A percentile compares a stretch with the other conserved stretches of the same genome.
Evolutionary conservation across 1,140 invertebrate species (phyloP).

Genomic region (Penaeus vannamei): DNA sequence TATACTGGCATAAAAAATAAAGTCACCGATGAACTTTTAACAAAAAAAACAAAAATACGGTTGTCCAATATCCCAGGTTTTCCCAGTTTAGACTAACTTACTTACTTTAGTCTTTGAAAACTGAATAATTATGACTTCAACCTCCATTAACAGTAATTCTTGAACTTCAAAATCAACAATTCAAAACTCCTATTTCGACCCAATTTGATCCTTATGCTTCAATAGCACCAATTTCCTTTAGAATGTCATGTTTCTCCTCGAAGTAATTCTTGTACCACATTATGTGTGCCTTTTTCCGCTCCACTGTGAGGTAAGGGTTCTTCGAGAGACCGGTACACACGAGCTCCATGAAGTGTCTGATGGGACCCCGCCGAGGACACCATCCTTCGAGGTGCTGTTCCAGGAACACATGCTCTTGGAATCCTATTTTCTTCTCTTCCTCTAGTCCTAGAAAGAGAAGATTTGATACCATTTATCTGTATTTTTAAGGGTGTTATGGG

Average conservation of each 20-base stretch:
- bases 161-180: background rate
- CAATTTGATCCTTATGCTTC: background rate
- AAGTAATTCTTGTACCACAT: conserved; percentile 95
- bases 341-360: conserved; percentile 97
- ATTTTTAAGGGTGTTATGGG: background rate
- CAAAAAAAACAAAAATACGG: no score
- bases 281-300: conserved; percentile 92
- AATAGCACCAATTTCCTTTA: conserved; percentile 67
- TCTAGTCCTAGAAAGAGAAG: conserved; percentile 78
- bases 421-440: conserved; percentile 85
- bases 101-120: no score
- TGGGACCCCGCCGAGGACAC: conserved; percentile 90
- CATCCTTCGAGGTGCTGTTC: conserved; percentile 87
- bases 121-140: background rate
- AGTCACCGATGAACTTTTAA: no score
- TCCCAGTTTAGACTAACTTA: no score
- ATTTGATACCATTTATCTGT: background rate
- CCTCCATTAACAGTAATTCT: background rate
- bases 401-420: conserved; percentile 94
- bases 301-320: conserved; percentile 90
- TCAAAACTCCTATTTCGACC: background rate
- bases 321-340: conserved; percentile 94
- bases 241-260: conserved; percentile 53
- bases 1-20: no score
- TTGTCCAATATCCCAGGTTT: no score